These are phyloP conservation scores for Danionella cerebrum DNA, from an alignment of 2,113 vertebrate genomes.

Conservation along the genomic window DNA sequence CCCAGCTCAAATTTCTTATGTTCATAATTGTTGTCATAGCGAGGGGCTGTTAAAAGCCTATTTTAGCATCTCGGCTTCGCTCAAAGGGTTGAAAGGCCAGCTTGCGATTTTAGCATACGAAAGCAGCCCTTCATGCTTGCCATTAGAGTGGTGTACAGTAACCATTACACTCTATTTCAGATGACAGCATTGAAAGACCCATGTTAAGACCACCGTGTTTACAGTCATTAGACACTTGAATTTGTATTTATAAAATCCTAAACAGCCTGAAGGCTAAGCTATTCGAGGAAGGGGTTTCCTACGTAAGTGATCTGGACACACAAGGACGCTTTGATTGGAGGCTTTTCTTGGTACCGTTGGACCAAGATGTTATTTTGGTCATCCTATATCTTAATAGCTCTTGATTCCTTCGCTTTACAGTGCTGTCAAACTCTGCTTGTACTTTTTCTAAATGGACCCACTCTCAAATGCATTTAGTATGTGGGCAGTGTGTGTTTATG, in stretches of 20 bases:
- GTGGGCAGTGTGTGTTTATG: slow-evolving; percentile 1
- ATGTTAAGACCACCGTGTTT: slow-evolving; percentile 21
- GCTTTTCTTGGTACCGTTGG: slow-evolving; percentile 3
- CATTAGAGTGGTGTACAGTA: slow-evolving; percentile 33
- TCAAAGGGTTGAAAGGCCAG: slow-evolving; percentile 39
- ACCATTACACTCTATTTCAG: slow-evolving; percentile 37
- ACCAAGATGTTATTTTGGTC: slow-evolving; percentile 13
- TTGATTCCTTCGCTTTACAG: slow-evolving; percentile 2
- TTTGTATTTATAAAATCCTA: slow-evolving; percentile 9
- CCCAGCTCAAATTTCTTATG: slow-evolving; percentile 30
- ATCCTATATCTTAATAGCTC: slow-evolving; percentile 6
- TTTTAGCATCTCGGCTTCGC: slow-evolving; percentile 22
- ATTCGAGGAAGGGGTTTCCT: not conserved
- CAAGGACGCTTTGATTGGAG: slow-evolving; percentile 5
- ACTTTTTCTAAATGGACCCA: not conserved
- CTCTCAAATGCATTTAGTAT: slow-evolving; percentile 4
- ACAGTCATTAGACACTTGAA: slow-evolving; percentile 13
- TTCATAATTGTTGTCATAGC: slow-evolving; percentile 35
- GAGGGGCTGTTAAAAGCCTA: slow-evolving; percentile 34
- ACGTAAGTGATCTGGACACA: not conserved
- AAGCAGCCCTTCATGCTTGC: slow-evolving; percentile 28
- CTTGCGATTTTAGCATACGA: slow-evolving; percentile 24
- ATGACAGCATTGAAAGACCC: slow-evolving; percentile 33
- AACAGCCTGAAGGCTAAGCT: not conserved
- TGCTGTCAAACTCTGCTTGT: not conserved